Base-by-base conservation (phyloP, 2,888 invertebrate genomes). In the Acleris sparsana region DNA sequence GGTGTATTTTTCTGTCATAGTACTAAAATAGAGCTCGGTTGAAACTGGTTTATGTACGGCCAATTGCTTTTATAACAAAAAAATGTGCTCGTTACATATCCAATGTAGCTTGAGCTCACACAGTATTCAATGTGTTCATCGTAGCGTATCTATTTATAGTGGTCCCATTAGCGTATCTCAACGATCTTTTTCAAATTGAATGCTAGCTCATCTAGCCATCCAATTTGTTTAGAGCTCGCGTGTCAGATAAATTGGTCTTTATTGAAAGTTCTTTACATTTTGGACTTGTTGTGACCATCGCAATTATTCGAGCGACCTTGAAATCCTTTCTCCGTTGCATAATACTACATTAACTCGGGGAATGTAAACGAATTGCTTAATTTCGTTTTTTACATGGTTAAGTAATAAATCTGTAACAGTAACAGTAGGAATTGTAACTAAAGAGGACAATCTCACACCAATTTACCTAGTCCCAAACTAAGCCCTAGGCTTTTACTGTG, bases 241-340 rank as follows among this genome's bases (percentile, higher is more conserved):
- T 16, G 18, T 22, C 11, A 29, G 59, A 18, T 5, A 2, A 1
- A 29, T 3, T 55, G 11, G 7, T 11, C 49, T 43, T 6, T n/a
- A 13, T 33, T 22, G 29, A 16, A 16, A 61, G 60, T 25, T 51
- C 51, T 48, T 43, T 49, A 49, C 0, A 49, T 51, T 61, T 46
- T 17, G 55, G 60, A 39, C 20, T n/a, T 51, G 49, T 49, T 51
- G 16, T 57, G 64, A 33, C 43, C 60, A 44, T 60, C 53, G n/a
- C 29, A 33, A 52, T 66, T 62, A 62, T 48, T 39, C 20, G 13
- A 5, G 18, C 51, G 60, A 51, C 65, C 65, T 65, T 65, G 65
- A 46, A 29, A 61, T 61, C 43, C 65, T 65, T 61, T 65, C 65
- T 59, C 58, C 43, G n/a, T 64, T 60, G 55, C 51, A 29, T 51